A percentile compares a stretch with the other conserved stretches of the same genome.
These are phyloP conservation scores for Megaceryle maxima DNA, from an alignment of 2,113 vertebrate species.

Conservation along the genomic window DNA sequence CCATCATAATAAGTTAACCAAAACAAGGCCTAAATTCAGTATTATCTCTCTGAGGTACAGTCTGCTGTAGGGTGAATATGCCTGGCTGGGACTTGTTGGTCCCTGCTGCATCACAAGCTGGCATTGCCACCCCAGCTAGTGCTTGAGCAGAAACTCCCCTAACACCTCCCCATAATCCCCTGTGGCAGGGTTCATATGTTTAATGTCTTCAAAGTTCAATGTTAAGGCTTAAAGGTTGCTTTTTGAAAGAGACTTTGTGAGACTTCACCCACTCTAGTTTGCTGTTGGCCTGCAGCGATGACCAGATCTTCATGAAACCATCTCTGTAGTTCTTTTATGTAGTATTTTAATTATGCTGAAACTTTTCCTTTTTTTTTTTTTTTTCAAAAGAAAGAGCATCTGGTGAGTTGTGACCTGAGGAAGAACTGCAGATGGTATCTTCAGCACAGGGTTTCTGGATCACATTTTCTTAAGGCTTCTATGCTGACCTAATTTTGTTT, in stretches of 20 bases:
- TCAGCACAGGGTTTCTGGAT: accelerated
- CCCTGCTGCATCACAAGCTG: accelerated
- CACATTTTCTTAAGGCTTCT: neutral
- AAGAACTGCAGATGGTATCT: neutral
- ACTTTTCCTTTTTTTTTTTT: neutral
- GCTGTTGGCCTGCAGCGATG: neutral
- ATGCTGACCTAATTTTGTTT: neutral
- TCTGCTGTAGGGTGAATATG: neutral
- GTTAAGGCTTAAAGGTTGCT: neutral
- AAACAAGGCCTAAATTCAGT: neutral
- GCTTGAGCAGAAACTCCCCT: neutral
- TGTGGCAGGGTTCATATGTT: neutral
- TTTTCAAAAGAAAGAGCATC: neutral
- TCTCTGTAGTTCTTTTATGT: neutral
- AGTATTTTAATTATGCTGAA: neutral
- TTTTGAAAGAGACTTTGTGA: neutral
- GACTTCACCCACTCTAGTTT: neutral
- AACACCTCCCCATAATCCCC: accelerated
- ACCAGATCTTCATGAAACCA: neutral
- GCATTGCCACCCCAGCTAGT: neutral
- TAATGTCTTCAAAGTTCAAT: neutral
- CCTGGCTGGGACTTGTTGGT: neutral
- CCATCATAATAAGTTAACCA: neutral
- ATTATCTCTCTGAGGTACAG: neutral
- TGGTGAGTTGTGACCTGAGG: neutral